Conservation (phyloP, 2,797 vertebrate species). For the Pelochelys cantorii region DNA sequence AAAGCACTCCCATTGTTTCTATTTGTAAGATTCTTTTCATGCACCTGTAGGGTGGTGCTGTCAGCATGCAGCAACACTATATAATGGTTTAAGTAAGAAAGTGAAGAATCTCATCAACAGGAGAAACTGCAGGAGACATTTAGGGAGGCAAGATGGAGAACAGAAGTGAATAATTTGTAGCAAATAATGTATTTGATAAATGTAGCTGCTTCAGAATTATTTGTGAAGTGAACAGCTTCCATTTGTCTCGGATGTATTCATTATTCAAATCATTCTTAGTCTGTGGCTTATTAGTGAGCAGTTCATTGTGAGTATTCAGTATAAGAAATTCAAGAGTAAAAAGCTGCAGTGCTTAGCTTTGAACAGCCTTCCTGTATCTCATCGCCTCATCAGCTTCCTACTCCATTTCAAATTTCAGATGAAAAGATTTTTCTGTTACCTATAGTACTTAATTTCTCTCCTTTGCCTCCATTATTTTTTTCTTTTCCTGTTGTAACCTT, state of each 20-base stretch:
- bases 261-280: not conserved
- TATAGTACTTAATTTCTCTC: slow-evolving; percentile 33
- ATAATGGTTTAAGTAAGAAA: slow-evolving; percentile 10
- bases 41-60: not conserved
- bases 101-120: not conserved
- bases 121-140: not conserved
- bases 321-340: not conserved
- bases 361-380: slow-evolving; percentile 9
- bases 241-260: slow-evolving; percentile 6
- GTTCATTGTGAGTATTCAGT: slow-evolving; percentile 20
- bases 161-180: not conserved
- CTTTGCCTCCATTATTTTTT: not conserved
- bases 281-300: slow-evolving; percentile 21
- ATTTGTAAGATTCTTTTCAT: not conserved
- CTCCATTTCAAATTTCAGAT: not conserved
- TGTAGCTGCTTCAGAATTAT: not conserved
- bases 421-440: slow-evolving; percentile 23
- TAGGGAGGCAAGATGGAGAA: not conserved
- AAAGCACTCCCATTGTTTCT: not conserved
- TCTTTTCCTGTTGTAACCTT: not conserved
- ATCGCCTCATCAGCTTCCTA: slow-evolving; percentile 45
- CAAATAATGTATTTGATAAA: not conserved
- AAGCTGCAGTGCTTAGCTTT: not conserved
- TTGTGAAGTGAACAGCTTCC: slow-evolving; percentile 25
- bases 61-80: not conserved